A percentile compares a stretch with the other conserved stretches of the same genome.
Conservation (phyloP, 2,113 vertebrate genomes). For the Gracilinanus agilis region DNA sequence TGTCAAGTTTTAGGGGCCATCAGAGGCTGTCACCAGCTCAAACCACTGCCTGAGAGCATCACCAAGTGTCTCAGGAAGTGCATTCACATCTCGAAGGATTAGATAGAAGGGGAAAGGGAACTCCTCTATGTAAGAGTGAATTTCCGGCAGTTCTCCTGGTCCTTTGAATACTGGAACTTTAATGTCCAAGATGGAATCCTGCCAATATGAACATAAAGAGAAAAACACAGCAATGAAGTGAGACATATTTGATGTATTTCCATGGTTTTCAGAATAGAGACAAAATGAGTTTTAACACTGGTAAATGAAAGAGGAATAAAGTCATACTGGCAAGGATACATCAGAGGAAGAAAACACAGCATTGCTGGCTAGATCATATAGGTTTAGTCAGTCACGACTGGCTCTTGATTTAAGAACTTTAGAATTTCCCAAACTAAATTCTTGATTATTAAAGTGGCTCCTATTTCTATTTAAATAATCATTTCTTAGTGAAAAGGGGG, state of each 20-base stretch:
- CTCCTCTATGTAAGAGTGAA: constrained; percentile 98
- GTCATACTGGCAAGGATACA: not conserved
- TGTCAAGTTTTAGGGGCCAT: constrained; percentile 77
- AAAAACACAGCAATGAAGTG: not conserved
- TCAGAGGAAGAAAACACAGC: constrained; percentile 1
- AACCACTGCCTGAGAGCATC: constrained; percentile 99
- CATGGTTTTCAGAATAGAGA: not conserved
- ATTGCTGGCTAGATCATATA: not conserved
- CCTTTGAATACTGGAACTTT: constrained; percentile 97
- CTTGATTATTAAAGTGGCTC: constrained; percentile 24
- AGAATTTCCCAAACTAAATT: constrained; percentile 1
- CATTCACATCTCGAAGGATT: constrained; percentile 95
- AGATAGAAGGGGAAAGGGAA: constrained; percentile 99
- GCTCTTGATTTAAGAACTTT: constrained; percentile 3
- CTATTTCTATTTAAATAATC: constrained; percentile 16
- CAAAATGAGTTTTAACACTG: not conserved
- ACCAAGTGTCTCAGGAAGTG: constrained; percentile 95
- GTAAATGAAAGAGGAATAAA: not conserved
- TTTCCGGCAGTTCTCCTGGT: constrained; percentile 95
- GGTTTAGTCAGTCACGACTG: not conserved
- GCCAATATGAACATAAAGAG: constrained; percentile 59
- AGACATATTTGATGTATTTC: not conserved
- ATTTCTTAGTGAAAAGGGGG: not conserved
- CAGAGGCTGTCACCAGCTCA: constrained; percentile 93
- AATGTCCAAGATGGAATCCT: constrained; percentile 99